A percentile compares a stretch with the other conserved stretches of the same genome.
Evolutionary conservation across 2,888 invertebrate species (phyloP).

Genomic region (Endotricha flammealis): DNA sequence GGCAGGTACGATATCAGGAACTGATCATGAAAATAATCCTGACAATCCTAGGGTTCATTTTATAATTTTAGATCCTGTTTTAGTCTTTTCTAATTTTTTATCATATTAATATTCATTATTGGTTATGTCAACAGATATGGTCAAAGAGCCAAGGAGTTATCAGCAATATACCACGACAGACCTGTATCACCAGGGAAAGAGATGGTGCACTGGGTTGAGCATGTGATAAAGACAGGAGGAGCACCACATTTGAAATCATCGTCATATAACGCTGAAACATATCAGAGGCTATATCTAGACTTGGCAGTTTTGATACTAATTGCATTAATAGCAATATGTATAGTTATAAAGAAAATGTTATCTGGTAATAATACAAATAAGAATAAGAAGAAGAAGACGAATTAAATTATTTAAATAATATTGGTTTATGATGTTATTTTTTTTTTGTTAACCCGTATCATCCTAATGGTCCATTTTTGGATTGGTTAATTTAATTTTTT

Average conservation of each 20-base stretch:
- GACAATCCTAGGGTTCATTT: no score
- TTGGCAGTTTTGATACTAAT: constrained; percentile 22
- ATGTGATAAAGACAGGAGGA: constrained; percentile 78
- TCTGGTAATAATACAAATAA: background rate
- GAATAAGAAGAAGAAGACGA: constrained; percentile 3
- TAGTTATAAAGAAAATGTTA: background rate
- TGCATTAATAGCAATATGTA: background rate
- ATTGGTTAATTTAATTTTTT: no score
- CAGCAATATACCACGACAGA: constrained; percentile 50
- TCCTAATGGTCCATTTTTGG: no score
- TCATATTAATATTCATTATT: no score
- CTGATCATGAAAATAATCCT: no score
- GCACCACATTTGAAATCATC: constrained; percentile 65
- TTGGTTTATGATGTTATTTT: no score
- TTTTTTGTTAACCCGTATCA: no score
- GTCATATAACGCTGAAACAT: constrained; percentile 34
- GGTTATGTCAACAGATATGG: constrained; percentile 34
- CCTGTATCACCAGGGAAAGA: constrained; percentile 76
- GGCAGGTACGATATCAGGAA: no score
- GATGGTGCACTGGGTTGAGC: constrained; percentile 84
- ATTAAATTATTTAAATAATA: no score
- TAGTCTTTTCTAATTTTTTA: no score
- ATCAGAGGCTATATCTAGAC: constrained; percentile 54
- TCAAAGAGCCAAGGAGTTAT: constrained; percentile 33
- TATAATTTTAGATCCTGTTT: no score